These are phyloP conservation scores for Pollenia griseotomentosa DNA, from an alignment of 2,888 invertebrate genomes.

Conservation along the genomic window DNA sequence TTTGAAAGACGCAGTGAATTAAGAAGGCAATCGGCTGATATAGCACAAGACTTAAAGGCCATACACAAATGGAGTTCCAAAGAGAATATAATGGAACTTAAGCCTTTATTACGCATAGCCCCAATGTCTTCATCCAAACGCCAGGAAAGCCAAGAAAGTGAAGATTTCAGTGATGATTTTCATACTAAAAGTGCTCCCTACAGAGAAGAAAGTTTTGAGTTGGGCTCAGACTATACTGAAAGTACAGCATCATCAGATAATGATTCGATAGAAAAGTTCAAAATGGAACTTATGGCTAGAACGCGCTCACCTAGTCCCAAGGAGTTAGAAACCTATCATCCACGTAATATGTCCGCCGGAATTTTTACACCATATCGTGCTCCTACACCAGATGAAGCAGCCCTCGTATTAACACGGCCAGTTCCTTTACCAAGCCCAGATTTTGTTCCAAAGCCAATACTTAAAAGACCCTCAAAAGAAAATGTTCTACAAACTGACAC, in stretches of 20 bases:
- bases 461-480: conserved; percentile 87
- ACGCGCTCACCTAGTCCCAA: conserved; percentile 83
- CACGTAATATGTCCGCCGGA: conserved; percentile 85
- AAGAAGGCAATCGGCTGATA: conserved; percentile 85
- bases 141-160: conserved; percentile 76
- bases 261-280: conserved; percentile 84
- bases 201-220: conserved; percentile 82
- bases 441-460: conserved; percentile 91
- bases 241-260: conserved; percentile 86
- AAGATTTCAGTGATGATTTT: conserved; percentile 79
- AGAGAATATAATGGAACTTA: conserved; percentile 78
- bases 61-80: conserved; percentile 81
- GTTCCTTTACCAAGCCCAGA: conserved; percentile 88
- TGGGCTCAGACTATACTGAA: conserved; percentile 87
- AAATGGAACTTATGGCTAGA: conserved; percentile 82
- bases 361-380: conserved; percentile 82
- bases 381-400: conserved; percentile 85
- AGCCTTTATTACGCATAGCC: conserved; percentile 74
- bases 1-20: conserved; percentile 85
- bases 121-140: conserved; percentile 70
- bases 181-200: conserved; percentile 55
- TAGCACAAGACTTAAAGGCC: conserved; percentile 77
- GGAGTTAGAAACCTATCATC: conserved; percentile 89
- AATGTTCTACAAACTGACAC: conserved; percentile 79
- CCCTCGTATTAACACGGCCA: conserved; percentile 87